A percentile compares a stretch with the other conserved stretches of the same genome.
Evolutionary conservation across 2,797 vertebrate species (phyloP).

Genomic region (Megalops cyprinoides): DNA sequence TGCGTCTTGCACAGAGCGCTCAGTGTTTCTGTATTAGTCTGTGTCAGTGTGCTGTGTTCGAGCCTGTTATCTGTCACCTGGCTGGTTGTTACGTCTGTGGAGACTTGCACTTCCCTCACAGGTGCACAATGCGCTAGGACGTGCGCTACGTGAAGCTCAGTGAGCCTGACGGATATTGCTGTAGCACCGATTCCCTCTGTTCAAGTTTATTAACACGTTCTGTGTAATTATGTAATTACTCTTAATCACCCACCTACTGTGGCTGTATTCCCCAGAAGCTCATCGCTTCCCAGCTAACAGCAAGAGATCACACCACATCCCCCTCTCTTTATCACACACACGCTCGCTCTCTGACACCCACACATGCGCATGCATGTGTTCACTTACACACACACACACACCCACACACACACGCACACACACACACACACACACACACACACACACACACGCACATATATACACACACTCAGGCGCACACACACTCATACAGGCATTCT

Average conservation of each 20-base stretch:
- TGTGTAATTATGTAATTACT: slow-evolving; percentile 83
- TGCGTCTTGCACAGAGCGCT: background rate
- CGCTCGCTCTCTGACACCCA: slow-evolving; percentile 11
- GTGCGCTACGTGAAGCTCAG: background rate
- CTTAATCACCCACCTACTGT: slow-evolving; percentile 84
- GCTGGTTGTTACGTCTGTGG: background rate
- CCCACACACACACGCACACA: slow-evolving; percentile 54
- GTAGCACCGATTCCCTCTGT: slow-evolving; percentile 72
- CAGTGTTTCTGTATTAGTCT: too few species aligned
- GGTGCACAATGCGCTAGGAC: too few species aligned
- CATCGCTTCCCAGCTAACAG: slow-evolving; percentile 55
- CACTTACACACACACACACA: too few species aligned
- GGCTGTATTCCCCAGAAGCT: slow-evolving; percentile 67
- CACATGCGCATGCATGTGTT: background rate
- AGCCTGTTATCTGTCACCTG: slow-evolving; percentile 26
- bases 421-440: slow-evolving; percentile 38
- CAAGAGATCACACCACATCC: slow-evolving; percentile 70
- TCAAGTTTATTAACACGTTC: slow-evolving; percentile 82
- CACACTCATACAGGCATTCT: background rate
- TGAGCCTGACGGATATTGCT: slow-evolving; percentile 1
- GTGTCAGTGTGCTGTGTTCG: too few species aligned
- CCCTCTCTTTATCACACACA: slow-evolving; percentile 69
- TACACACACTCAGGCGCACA: background rate
- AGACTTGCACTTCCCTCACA: too few species aligned
- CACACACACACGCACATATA: background rate